Evolutionary conservation across 2,113 vertebrate genomes (phyloP).

Genomic region (Nematolebias whitei): DNA sequence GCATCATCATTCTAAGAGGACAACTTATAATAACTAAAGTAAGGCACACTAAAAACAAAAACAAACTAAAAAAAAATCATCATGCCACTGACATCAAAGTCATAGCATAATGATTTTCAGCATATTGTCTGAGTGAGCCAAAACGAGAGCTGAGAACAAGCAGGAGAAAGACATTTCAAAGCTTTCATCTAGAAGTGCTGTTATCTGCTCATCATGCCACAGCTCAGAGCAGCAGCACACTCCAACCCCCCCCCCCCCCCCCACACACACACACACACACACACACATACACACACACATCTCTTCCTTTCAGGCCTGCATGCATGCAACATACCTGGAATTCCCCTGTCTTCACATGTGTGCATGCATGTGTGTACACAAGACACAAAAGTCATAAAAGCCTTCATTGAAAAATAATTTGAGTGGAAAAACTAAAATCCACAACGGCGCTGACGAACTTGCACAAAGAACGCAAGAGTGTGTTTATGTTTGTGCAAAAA

Average conservation of each 20-base stretch:
- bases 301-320: slow-evolving; percentile 58
- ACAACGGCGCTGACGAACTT: not conserved
- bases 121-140: slow-evolving; percentile 4
- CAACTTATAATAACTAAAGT: not conserved
- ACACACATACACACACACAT: slow-evolving; percentile 28
- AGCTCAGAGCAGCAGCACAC: slow-evolving; percentile 59
- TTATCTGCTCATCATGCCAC: slow-evolving; percentile 69
- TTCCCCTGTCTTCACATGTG: slow-evolving; percentile 37
- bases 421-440: not conserved
- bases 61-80: not conserved
- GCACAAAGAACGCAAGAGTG: not conserved
- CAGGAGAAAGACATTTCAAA: slow-evolving; percentile 47
- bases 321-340: slow-evolving; percentile 62
- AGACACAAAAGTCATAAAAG: not conserved
- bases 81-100: slow-evolving; percentile 17
- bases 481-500: slow-evolving; percentile 22
- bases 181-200: slow-evolving; percentile 57
- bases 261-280: slow-evolving; percentile 31
- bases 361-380: slow-evolving; percentile 5
- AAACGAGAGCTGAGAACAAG: slow-evolving; percentile 48
- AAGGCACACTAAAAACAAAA: not conserved
- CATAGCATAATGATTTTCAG: slow-evolving; percentile 28
- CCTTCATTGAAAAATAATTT: not conserved
- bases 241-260: too few species aligned
- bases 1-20: not conserved